Conservation (phyloP, 2,888 invertebrate species). For the Hypercompe scribonia region DNA sequence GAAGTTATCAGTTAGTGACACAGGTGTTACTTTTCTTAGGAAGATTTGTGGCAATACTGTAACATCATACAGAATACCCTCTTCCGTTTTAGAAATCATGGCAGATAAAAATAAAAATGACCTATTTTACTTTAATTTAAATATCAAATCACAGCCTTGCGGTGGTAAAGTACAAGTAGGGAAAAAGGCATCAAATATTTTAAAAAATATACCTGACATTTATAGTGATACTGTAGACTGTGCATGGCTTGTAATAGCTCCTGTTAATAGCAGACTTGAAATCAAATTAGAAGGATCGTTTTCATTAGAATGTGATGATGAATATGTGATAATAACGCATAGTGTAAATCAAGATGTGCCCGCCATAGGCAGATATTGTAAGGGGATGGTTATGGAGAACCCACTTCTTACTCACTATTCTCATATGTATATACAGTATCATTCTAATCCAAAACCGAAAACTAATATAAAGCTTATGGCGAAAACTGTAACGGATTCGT, state of each 20-base stretch:
- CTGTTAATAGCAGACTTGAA: slow-evolving; percentile 69
- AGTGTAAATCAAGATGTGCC: slow-evolving; percentile 74
- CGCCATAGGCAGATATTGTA: slow-evolving; percentile 88
- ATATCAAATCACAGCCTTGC: slow-evolving; percentile 83
- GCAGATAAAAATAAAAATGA: slow-evolving; percentile 57
- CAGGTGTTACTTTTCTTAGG: slow-evolving; percentile 44
- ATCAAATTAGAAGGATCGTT: slow-evolving; percentile 70
- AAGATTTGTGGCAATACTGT: slow-evolving; percentile 64
- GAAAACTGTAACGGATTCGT: slow-evolving; percentile 83
- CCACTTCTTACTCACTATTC: slow-evolving; percentile 82
- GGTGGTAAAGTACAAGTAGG: slow-evolving; percentile 87
- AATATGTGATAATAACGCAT: slow-evolving; percentile 84
- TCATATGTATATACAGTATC: slow-evolving; percentile 89
- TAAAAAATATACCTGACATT: slow-evolving; percentile 74
- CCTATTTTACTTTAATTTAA: slow-evolving; percentile 76
- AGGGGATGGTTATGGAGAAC: slow-evolving; percentile 75
- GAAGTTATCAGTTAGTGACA: slow-evolving; percentile 37
- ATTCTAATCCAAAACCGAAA: slow-evolving; percentile 76
- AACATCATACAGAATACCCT: slow-evolving; percentile 65
- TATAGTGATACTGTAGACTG: slow-evolving; percentile 87
- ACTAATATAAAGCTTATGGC: slow-evolving; percentile 64
- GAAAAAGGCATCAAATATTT: slow-evolving; percentile 61
- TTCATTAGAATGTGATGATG: slow-evolving; percentile 62
- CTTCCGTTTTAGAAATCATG: slow-evolving; percentile 58
- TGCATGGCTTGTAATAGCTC: slow-evolving; percentile 88